Evolutionary conservation across 1,140 invertebrate genomes (phyloP), one percentile per base, ranked within the genome.

Genomic region (Papilio glaucus): DNA sequence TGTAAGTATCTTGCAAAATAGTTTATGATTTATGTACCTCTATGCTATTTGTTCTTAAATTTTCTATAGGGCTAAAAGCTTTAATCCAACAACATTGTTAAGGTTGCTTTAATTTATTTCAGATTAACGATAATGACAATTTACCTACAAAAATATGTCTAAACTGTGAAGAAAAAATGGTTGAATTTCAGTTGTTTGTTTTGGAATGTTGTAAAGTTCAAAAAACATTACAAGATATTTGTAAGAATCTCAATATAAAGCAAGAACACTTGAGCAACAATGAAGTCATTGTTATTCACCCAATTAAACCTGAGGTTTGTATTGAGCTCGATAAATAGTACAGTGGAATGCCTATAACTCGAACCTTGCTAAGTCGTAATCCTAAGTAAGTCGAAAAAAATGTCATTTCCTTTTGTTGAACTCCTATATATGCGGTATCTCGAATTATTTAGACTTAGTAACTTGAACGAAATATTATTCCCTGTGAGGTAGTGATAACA

Each of bases 151-250:
- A 85, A 75, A 86, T 91, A 26, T 91, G 90, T 74, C 70, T 90
- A n/a, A 89, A 87, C 38, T 93, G 90, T 83, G 89, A 93, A 80
- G 90, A 91, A 71, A 91, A 84, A 83, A 82, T 93, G 72, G 72
- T 89, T 7, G 85, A 88, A 21, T 90, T 92, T 76, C 86, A 90
- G 81, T 72, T 91, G 24, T 92, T 90, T 87, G 77, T 92, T 49
- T 78, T 90, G 65, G 88, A 92, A 77, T 92, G 90, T 70, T 84
- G 82, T 67, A 89, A 90, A 82, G 82, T 84, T 10, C 90, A 92
- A 77, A 89, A 90, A 12, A 81, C 81, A 61, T 77, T 92, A 53
- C 85, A 84, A 74, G 84, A 79, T 72, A 81, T 88, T 77, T 84
- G 61, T 70, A 38, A 80, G 73, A 73, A 76, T 42, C 77, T 77